Percentiles rank a stretch among this genome's conserved stretches.
These are phyloP conservation scores for Eupleurogrammus muticus DNA, from an alignment of 2,797 vertebrate genomes.

Conservation along the genomic window DNA sequence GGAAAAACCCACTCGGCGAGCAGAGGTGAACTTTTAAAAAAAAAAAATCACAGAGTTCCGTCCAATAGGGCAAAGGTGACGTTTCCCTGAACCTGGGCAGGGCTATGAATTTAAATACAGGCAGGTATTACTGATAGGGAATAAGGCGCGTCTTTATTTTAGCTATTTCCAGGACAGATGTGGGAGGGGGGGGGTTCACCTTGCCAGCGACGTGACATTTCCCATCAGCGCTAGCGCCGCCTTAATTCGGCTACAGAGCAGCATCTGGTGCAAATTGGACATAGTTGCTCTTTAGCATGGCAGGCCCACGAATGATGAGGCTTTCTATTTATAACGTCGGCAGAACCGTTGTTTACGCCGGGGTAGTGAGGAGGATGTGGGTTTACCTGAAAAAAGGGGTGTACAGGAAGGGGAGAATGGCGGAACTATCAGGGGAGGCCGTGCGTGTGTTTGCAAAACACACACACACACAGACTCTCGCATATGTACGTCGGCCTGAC, in stretches of 20 bases:
- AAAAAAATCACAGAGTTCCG: constrained; percentile 34
- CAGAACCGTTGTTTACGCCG: constrained; percentile 34
- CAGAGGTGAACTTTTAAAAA: constrained; percentile 42
- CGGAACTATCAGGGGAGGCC: constrained; percentile 6
- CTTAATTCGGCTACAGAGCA: constrained; percentile 75
- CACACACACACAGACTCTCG: too few relatives aligned
- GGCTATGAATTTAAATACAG: constrained; percentile 22
- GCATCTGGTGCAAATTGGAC: constrained; percentile 78
- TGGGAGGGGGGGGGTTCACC: constrained; percentile 66
- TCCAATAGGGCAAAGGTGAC: constrained; percentile 22
- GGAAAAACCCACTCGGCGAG: constrained; percentile 38
- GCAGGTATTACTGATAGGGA: too few relatives aligned
- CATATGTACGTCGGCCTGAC: constrained; percentile 20
- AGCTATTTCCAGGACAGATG: too few relatives aligned
- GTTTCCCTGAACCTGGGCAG: constrained; percentile 40
- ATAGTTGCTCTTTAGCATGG: constrained; percentile 74
- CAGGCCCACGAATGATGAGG: constrained; percentile 58
- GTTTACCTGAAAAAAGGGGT: constrained; percentile 20
- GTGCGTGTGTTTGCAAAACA: background rate
- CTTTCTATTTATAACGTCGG: constrained; percentile 60
- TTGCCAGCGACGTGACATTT: constrained; percentile 83
- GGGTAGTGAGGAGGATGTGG: constrained; percentile 25
- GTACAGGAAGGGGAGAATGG: background rate
- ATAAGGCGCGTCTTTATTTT: constrained; percentile 48
- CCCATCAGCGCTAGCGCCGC: constrained; percentile 70